These are phyloP conservation scores for Corbicula japonica DNA, from an alignment of 2,888 invertebrate species.

Conservation along the genomic window DNA sequence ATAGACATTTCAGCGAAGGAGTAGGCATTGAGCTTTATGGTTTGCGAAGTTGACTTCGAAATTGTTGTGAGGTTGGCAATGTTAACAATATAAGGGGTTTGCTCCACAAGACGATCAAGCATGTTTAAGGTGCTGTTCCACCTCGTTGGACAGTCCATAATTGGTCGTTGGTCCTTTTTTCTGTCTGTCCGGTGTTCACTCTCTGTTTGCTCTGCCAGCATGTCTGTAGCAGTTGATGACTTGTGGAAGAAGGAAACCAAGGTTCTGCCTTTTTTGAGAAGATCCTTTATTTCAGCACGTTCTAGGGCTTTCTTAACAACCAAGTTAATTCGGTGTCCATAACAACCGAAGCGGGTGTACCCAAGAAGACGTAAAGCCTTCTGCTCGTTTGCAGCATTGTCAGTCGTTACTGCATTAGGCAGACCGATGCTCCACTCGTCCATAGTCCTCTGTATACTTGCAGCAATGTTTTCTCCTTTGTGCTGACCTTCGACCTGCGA, in stretches of 20 bases:
- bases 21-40: conserved; percentile 1
- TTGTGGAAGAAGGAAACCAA: conserved; percentile 17
- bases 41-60: conserved; percentile 3
- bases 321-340: conserved; percentile 14
- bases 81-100: conserved; percentile 14
- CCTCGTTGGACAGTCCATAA: conserved; percentile 25
- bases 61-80: conserved; percentile 17
- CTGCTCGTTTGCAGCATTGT: conserved; percentile 27
- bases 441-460: conserved; percentile 17
- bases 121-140: conserved; percentile 18
- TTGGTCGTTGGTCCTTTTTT: neutral
- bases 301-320: conserved; percentile 20
- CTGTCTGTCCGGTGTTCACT: neutral
- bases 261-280: conserved; percentile 13
- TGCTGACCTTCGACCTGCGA: conserved; percentile 19
- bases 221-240: conserved; percentile 16
- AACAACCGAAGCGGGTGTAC: conserved; percentile 7
- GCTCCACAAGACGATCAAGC: neutral
- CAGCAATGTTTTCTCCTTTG: conserved; percentile 31
- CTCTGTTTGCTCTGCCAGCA: conserved; percentile 10
- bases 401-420: conserved; percentile 17
- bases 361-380: conserved; percentile 14
- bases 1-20: conserved; percentile 11
- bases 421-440: conserved; percentile 14
- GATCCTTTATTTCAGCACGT: conserved; percentile 4